Evolutionary conservation across 2,888 invertebrate genomes (phyloP).

Genomic region (Heliconius cydno): DNA sequence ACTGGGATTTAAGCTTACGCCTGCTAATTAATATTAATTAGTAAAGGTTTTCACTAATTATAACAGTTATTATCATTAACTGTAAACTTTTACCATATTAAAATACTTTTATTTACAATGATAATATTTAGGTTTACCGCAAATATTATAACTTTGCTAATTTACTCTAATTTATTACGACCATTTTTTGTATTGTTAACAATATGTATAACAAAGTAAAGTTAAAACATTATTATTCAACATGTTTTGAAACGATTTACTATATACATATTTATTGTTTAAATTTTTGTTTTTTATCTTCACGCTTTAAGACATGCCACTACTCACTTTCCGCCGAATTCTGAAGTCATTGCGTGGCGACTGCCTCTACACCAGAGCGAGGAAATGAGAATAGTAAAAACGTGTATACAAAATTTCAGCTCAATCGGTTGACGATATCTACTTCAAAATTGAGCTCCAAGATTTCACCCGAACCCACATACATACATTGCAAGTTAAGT

Average conservation of each 20-base stretch:
- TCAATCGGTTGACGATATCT: too few species aligned
- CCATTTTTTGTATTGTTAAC: background rate
- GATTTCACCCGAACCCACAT: too few species aligned
- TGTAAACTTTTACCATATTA: background rate
- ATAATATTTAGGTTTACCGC: background rate
- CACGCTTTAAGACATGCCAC: too few species aligned
- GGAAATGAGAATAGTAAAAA: too few species aligned
- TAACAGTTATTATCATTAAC: background rate
- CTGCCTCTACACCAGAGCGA: too few species aligned
- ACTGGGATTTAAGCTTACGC: background rate
- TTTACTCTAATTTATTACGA: background rate
- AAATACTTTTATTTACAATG: constrained; percentile 12
- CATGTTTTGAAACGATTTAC: background rate
- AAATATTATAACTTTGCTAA: background rate
- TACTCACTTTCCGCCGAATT: too few species aligned
- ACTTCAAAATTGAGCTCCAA: too few species aligned
- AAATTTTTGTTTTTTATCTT: too few species aligned
- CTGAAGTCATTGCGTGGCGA: too few species aligned
- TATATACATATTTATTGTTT: background rate
- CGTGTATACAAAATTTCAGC: too few species aligned
- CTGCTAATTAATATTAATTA: background rate
- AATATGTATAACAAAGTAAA: background rate
- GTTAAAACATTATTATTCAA: background rate
- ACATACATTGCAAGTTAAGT: too few species aligned
- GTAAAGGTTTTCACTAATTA: background rate